Evolutionary conservation across 2,113 vertebrate species (phyloP).

Genomic region (Cyanoramphus novaezelandiae): DNA sequence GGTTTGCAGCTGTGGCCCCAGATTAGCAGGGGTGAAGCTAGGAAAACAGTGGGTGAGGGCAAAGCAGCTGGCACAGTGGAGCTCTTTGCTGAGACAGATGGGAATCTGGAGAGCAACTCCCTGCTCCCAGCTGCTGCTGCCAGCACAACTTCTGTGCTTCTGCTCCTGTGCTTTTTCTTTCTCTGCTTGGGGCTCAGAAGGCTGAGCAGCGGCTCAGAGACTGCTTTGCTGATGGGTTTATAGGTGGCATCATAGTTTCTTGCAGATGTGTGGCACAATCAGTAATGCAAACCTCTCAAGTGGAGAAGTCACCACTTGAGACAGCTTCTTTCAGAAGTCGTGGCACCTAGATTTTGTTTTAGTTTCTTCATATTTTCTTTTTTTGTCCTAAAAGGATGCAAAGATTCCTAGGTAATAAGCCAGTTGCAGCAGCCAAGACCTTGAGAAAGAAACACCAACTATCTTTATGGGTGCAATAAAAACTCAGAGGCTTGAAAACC

Average conservation of each 20-base stretch:
- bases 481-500: background rate
- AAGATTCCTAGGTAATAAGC: background rate
- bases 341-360: background rate
- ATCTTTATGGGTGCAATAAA: background rate
- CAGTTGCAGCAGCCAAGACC: background rate
- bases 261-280: background rate
- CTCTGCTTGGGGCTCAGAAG: background rate
- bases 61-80: background rate
- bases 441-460: background rate
- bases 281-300: background rate
- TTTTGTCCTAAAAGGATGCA: background rate
- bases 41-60: background rate
- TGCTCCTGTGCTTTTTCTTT: background rate
- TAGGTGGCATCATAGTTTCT: background rate
- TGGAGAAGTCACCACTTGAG: background rate
- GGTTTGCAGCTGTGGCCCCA: background rate
- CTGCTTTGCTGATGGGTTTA: background rate
- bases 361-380: background rate
- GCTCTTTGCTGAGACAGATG: background rate
- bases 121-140: slow-evolving; percentile 3
- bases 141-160: background rate
- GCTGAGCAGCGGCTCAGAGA: background rate
- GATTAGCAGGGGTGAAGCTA: background rate
- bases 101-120: background rate
- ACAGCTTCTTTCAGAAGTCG: background rate